Conservation (phyloP, 2,888 invertebrate genomes). For the Eledone cirrhosa region DNA sequence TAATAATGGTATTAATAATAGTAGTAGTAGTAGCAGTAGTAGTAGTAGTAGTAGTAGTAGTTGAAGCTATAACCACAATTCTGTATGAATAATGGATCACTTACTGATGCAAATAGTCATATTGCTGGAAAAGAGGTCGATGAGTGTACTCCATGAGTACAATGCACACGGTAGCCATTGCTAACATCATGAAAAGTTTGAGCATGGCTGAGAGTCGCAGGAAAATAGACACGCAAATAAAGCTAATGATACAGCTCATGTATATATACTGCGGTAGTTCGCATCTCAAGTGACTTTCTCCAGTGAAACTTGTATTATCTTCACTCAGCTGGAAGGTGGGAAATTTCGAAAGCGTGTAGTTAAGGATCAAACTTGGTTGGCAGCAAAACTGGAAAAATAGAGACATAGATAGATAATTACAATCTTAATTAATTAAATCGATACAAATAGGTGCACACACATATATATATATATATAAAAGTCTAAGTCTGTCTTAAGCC, state of each 20-base stretch:
- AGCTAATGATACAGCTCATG: slow-evolving; percentile 83
- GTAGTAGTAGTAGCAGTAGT: no score
- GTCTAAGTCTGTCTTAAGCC: no score
- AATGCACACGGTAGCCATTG: slow-evolving; percentile 82
- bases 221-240: slow-evolving; percentile 86
- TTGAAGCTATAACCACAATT: no score
- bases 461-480: no score
- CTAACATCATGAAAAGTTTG: slow-evolving; percentile 79
- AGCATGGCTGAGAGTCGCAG: slow-evolving; percentile 83
- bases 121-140: slow-evolving; percentile 81
- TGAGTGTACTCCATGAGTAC: slow-evolving; percentile 85
- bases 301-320: slow-evolving; percentile 38
- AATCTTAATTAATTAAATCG: no score
- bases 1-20: no score
- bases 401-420: neutral
- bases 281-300: slow-evolving; percentile 73
- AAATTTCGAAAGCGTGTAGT: slow-evolving; percentile 37
- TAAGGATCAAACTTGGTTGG: slow-evolving; percentile 53
- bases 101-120: slow-evolving; percentile 71
- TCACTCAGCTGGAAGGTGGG: slow-evolving; percentile 37
- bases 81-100: slow-evolving; percentile 26
- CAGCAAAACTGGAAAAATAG: slow-evolving; percentile 59
- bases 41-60: no score
- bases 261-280: slow-evolving; percentile 84
- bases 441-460: no score